phyloP scores from a whole-genome alignment of 2,888 invertebrate species.

The Spialia ferax region DNA sequence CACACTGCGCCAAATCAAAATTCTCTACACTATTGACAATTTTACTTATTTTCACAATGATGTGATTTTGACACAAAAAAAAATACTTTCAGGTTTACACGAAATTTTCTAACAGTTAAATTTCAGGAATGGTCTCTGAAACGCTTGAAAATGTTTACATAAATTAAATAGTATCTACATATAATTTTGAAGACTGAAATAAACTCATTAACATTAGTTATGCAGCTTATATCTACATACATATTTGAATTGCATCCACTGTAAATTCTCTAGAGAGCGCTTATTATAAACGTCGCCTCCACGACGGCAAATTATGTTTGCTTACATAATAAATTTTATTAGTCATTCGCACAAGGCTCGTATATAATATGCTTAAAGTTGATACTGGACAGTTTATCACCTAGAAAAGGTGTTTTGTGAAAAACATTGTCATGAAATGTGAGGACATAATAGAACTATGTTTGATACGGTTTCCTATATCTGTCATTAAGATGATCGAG shows the following conservation, averaged over 20 bases:
- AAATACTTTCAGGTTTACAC: no score
- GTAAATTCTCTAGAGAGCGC: neutral
- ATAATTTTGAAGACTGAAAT: neutral
- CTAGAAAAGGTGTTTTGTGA: slow-evolving; percentile 2
- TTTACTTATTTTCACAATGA: no score
- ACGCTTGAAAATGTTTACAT: neutral
- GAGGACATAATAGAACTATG: neutral
- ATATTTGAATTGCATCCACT: slow-evolving; percentile 5
- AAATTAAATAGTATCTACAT: no score
- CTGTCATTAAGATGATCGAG: neutral
- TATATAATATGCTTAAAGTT: neutral
- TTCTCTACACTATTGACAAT: no score
- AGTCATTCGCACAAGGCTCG: slow-evolving; percentile 9
- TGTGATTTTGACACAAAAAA: no score
- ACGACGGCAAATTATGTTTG: slow-evolving; percentile 11
- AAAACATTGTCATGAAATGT: neutral
- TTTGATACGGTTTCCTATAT: neutral
- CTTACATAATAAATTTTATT: slow-evolving; percentile 22
- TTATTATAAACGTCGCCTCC: slow-evolving; percentile 15
- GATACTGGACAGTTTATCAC: neutral
- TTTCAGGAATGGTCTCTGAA: neutral
- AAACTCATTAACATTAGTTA: neutral
- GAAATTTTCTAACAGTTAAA: neutral
- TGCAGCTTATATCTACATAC: neutral
- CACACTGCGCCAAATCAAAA: no score